Evolutionary conservation across 2,888 invertebrate genomes (phyloP), one percentile per base, ranked within the genome.

Genomic region (Cryptocephalus primarius): DNA sequence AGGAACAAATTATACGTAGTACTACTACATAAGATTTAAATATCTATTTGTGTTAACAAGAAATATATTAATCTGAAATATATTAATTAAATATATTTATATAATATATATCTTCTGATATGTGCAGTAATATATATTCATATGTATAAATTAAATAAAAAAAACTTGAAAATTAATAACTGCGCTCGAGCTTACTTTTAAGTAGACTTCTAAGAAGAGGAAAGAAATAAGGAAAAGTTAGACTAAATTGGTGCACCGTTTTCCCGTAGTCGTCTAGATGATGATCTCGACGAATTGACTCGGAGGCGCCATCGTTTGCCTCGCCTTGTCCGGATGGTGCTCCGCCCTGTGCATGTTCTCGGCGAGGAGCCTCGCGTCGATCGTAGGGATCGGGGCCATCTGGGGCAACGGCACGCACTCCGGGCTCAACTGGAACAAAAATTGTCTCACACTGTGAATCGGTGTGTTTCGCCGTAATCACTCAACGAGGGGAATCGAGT

Each of bases 211-310:
- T 22, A 22, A 22, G 22, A 22, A 6, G 22, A 22, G 22, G 6
- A 22, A 22, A 22, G 22, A n/a, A n/a, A n/a, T 22, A 22, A 22
- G 22, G 22, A 6, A 22, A 22, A 22, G 22, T 22, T 22, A 22
- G 22, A 6, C 22, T 22, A 22, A 6, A 22, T 22, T 22, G 22
- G 2, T 22, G 22, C 36, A 36, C 36, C 36, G 36, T n/a, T n/a
- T 36, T 36, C 12, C 4, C 12, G 36, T n/a, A 4, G 36, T 36
- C 12, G 36, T 51, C 59, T 62, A 67, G 52, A 68, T 68, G 46
- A 67, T 65, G 48, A 69, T 60, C 55, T 68, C 69, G 40, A 68
- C 67, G 54, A 67, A 69, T 54, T 66, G 66, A 59, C 64, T 68
- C 22, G 57, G 22, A 22, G 22, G 64, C 33, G 57, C 61, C 48